A percentile compares a stretch with the other conserved stretches of the same genome.
Evolutionary conservation across 2,797 vertebrate genomes (phyloP).

Genomic region (Tenualosa thibaudeaui): DNA sequence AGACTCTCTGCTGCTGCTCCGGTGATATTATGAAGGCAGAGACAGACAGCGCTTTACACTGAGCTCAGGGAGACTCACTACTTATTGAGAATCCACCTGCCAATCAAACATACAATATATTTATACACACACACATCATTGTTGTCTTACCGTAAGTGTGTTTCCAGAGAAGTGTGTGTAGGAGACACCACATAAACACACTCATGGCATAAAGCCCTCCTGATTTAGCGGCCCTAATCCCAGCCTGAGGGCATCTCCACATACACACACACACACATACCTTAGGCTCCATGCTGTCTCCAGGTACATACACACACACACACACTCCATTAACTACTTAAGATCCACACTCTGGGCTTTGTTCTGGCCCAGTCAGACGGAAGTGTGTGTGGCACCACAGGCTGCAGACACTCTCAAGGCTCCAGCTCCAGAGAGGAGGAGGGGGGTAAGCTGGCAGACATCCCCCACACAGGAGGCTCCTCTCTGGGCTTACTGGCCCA

Average conservation of each 20-base stretch:
- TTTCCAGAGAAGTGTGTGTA: neutral
- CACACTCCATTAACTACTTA: conserved; percentile 3
- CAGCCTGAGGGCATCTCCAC: neutral
- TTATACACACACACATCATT: neutral
- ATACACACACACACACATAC: neutral
- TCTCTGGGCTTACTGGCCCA: too few species aligned
- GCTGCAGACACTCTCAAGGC: neutral
- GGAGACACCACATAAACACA: neutral
- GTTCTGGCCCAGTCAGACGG: neutral
- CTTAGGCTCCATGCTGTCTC: neutral
- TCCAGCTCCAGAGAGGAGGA: neutral
- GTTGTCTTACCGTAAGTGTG: neutral
- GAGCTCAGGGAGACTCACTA: neutral
- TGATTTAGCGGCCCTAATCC: neutral
- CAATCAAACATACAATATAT: neutral
- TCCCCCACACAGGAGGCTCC: too few species aligned
- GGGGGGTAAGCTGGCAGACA: too few species aligned
- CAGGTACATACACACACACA: neutral
- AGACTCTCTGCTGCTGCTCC: too few species aligned
- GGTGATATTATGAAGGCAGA: too few species aligned
- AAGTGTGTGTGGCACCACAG: neutral
- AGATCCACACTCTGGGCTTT: neutral
- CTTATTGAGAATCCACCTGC: neutral
- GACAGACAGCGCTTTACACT: too few species aligned
- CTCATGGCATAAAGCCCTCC: neutral